Evolutionary conservation across 2,113 vertebrate species (phyloP), one percentile per base, ranked within the genome.

Genomic region (Nansenia antarctica): DNA sequence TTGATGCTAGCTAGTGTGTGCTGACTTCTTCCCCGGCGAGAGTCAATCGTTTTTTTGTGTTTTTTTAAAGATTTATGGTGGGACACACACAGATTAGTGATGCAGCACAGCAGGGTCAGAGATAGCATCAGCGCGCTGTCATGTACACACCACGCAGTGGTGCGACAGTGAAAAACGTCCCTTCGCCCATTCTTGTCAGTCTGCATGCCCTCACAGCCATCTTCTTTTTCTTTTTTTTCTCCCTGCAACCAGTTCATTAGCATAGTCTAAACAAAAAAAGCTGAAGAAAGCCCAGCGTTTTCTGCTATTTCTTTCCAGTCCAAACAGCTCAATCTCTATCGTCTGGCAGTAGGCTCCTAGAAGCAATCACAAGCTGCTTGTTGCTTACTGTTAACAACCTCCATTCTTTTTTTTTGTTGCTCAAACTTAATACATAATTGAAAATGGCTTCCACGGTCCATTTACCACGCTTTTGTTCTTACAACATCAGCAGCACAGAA

Each of bases 391-490:
- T 74, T 80, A 86, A 79, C 82, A 82, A 67, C 75, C 76, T 65
- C 26, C 59, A 34, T 71, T 73, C 52, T 54, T 65, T 29, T 32
- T n/a, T 18, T 9, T 15, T 29, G 27, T 42, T 14, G 20, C 20
- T 65, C 72, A 65, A 78, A 79, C 72, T 80, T 80, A 73, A 86
- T 89, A 76, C 75, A 81, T 90, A 85, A 91, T 89, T 90, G 85
- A 83, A 87, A 87, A 88, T 79, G 63, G 72, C 70, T 73, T 81
- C 81, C 34, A 47, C 83, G 83, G 86, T 85, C 86, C 84, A 89
- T 89, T 89, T 88, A 73, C 73, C 55, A 63, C 70, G 77, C 84
- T 80, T 88, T 86, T 86, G 81, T 89, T 86, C 81, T 74, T 66
- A 72, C 76, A 71, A 69, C 81, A 86, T 87, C 84, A 86, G 84